Evolutionary conservation across 2,888 invertebrate genomes (phyloP).

Genomic region (Caenorhabditis sp.): DNA sequence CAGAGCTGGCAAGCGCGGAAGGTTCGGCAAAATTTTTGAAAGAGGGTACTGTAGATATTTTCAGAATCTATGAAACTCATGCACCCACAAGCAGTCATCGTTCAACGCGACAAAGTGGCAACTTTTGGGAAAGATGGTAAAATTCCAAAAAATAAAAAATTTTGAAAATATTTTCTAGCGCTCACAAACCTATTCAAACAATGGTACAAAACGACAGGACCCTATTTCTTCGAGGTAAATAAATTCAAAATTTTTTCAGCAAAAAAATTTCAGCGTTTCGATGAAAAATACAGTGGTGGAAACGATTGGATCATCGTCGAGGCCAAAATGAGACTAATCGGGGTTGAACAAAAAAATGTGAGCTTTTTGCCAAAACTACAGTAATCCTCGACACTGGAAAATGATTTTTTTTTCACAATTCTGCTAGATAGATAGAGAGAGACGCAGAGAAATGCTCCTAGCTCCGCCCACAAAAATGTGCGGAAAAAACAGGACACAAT

Average conservation of each 20-base stretch:
- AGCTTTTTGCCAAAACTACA: neutral
- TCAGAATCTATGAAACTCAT: slow-evolving; percentile 31
- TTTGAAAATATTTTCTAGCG: slow-evolving; percentile 19
- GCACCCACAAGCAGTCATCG: slow-evolving; percentile 42
- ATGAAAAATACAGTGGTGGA: slow-evolving; percentile 37
- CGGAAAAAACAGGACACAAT: too few species aligned
- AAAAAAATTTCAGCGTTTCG: slow-evolving; percentile 23
- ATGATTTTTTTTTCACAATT: too few species aligned
- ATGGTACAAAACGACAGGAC: slow-evolving; percentile 32
- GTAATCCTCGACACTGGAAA: too few species aligned
- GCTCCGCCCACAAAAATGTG: too few species aligned
- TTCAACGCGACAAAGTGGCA: slow-evolving; percentile 24
- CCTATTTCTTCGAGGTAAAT: slow-evolving; percentile 29
- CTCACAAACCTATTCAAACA: slow-evolving; percentile 32
- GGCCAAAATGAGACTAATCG: slow-evolving; percentile 23
- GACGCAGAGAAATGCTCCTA: too few species aligned
- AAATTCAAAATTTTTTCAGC: neutral
- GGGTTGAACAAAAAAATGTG: neutral
- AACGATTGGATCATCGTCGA: slow-evolving; percentile 35
- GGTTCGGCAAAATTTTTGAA: neutral
- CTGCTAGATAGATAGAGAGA: too few species aligned
- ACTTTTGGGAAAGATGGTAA: slow-evolving; percentile 35
- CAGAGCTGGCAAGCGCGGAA: slow-evolving; percentile 30
- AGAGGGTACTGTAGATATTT: neutral
- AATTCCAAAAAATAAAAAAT: slow-evolving; percentile 1